phyloP scores from a whole-genome alignment of 2,888 invertebrate genomes.

The Saturnia pavonia region DNA sequence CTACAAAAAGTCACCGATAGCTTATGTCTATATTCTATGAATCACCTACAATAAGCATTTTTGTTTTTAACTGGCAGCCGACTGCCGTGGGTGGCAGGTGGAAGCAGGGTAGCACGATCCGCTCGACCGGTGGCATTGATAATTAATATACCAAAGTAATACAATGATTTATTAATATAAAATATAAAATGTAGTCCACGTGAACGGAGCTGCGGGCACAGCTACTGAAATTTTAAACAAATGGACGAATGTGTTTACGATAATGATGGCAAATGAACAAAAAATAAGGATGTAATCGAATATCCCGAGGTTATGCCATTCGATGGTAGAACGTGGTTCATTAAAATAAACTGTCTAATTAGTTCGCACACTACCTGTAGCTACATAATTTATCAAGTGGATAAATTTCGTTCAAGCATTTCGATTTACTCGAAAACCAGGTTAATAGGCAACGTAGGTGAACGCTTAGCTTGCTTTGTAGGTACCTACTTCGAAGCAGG shows the following conservation, averaged over 20 bases:
- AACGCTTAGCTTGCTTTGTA: constrained; percentile 8
- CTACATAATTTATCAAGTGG: background rate
- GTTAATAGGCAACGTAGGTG: constrained; percentile 13
- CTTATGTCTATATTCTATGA: too few relatives aligned
- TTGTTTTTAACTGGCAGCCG: too few relatives aligned
- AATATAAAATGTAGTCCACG: too few relatives aligned
- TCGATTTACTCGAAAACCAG: constrained; percentile 6
- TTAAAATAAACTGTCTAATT: background rate
- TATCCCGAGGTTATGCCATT: background rate
- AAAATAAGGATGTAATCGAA: background rate
- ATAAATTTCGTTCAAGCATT: constrained; percentile 9
- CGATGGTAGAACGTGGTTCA: background rate
- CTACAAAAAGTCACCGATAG: too few relatives aligned
- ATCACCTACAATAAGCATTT: too few relatives aligned
- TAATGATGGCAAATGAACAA: too few relatives aligned
- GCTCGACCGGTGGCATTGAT: too few relatives aligned
- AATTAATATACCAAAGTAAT: too few relatives aligned
- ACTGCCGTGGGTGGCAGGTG: too few relatives aligned
- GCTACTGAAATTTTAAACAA: background rate
- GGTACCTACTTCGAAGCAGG: constrained; percentile 16
- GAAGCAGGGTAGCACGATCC: too few relatives aligned
- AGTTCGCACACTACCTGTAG: background rate
- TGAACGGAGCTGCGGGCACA: too few relatives aligned
- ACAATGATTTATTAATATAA: too few relatives aligned
- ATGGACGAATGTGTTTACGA: background rate